Evolutionary conservation across 2,888 invertebrate species (phyloP).

Genomic region (Choreutis nemorana): DNA sequence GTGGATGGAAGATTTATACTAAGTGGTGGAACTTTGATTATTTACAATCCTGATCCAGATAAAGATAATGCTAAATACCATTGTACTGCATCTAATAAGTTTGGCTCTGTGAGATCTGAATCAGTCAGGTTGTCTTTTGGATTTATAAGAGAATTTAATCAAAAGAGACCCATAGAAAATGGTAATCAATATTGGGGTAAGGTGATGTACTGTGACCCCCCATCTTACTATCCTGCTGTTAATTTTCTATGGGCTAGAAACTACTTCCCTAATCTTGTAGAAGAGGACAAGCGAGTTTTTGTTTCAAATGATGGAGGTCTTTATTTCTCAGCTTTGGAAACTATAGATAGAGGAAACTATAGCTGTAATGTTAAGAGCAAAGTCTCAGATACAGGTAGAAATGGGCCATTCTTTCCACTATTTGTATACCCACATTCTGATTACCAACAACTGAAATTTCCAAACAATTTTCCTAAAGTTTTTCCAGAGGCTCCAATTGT

Average conservation of each 20-base stretch:
- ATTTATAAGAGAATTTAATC: constrained; percentile 88
- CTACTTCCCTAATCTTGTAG: constrained; percentile 90
- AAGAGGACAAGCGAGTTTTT: constrained; percentile 91
- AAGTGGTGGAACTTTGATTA: constrained; percentile 91
- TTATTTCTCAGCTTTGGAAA: constrained; percentile 93
- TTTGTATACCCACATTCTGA: constrained; percentile 86
- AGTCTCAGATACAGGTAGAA: constrained; percentile 86
- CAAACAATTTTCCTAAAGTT: constrained; percentile 94
- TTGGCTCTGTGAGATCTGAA: constrained; percentile 88
- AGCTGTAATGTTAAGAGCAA: constrained; percentile 91
- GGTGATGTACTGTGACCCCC: constrained; percentile 91
- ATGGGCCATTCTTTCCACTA: constrained; percentile 88
- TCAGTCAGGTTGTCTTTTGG: constrained; percentile 90
- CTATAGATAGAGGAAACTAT: constrained; percentile 88
- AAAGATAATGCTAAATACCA: constrained; percentile 89
- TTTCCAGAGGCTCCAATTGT: constrained; percentile 93
- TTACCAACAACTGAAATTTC: constrained; percentile 90
- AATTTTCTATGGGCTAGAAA: constrained; percentile 93
- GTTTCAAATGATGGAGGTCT: constrained; percentile 93
- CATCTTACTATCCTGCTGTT: constrained; percentile 88
- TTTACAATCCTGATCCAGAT: constrained; percentile 82
- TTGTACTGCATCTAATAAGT: constrained; percentile 89
- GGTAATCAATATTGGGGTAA: constrained; percentile 95
- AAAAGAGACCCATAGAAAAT: constrained; percentile 82
- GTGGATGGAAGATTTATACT: constrained; percentile 79